Evolutionary conservation across 2,888 invertebrate species (phyloP).

Genomic region (Epistrophe grossulariae): DNA sequence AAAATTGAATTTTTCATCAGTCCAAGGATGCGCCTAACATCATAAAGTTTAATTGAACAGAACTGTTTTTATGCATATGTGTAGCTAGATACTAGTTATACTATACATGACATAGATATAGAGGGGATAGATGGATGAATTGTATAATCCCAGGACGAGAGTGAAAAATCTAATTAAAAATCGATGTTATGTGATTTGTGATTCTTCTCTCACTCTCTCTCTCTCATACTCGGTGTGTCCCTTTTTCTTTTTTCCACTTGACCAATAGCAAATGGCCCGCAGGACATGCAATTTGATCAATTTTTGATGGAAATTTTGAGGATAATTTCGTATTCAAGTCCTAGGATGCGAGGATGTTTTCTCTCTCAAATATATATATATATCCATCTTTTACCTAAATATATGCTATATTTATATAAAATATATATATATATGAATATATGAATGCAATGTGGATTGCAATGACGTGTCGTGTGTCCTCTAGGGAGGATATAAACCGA

Average conservation of each 20-base stretch:
- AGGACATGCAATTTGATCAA: conserved; percentile 66
- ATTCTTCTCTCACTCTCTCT: conserved; percentile 27
- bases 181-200: conserved; percentile 72
- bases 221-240: background rate
- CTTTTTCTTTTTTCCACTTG: conserved; percentile 35
- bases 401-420: conserved; percentile 15
- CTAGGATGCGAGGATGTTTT: conserved; percentile 52
- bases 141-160: conserved; percentile 63
- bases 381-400: conserved; percentile 1
- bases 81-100: background rate
- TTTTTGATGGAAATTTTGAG: conserved; percentile 67
- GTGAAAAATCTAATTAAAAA: conserved; percentile 73
- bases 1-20: conserved; percentile 63
- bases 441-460: conserved; percentile 49
- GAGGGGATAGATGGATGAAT: background rate
- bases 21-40: conserved; percentile 52
- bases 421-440: conserved; percentile 35
- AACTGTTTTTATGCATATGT: conserved; percentile 41
- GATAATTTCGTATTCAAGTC: conserved; percentile 70
- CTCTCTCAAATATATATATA: conserved; percentile 1
- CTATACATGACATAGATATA: background rate
- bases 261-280: conserved; percentile 40
- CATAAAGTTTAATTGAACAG: conserved; percentile 70
- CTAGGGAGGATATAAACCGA: conserved; percentile 45
- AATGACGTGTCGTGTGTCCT: conserved; percentile 27